Percentiles rank a stretch among this genome's conserved stretches.
Conservation (phyloP, 1,140 invertebrate genomes). For the Hyphantria cunea region DNA sequence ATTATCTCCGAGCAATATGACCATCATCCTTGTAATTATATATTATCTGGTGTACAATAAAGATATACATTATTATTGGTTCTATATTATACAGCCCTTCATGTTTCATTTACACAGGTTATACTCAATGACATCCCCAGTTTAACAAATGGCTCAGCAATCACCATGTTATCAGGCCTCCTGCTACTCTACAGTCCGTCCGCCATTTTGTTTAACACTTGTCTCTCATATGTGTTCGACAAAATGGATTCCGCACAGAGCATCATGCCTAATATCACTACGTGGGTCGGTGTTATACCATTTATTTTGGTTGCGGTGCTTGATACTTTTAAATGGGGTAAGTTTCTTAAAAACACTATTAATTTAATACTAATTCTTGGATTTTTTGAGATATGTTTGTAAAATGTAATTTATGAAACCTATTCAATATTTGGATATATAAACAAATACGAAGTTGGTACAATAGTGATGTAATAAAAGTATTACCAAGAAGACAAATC, state of each 20-base stretch:
- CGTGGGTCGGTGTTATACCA: conserved; percentile 88
- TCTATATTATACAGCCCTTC: too few species aligned
- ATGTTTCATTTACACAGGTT: conserved; percentile 58
- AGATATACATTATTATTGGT: too few species aligned
- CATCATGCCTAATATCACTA: conserved; percentile 89
- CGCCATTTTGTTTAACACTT: conserved; percentile 88
- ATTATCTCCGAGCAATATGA: too few species aligned
- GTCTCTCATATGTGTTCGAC: conserved; percentile 91
- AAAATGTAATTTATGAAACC: too few species aligned
- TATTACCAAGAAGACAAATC: too few species aligned
- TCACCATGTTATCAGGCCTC: conserved; percentile 85
- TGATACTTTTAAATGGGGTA: conserved; percentile 87
- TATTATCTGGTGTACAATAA: too few species aligned
- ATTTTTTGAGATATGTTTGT: too few species aligned
- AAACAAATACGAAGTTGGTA: too few species aligned
- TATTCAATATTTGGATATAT: too few species aligned
- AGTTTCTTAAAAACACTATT: conserved; percentile 37
- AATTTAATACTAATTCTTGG: too few species aligned
- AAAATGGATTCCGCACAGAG: conserved; percentile 91
- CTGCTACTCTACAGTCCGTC: conserved; percentile 89
- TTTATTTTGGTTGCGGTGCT: conserved; percentile 87
- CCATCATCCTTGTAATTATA: too few species aligned
- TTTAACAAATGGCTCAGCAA: conserved; percentile 85
- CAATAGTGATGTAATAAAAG: too few species aligned
- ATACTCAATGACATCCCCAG: conserved; percentile 84